Conservation (phyloP, 2,797 vertebrate genomes). For the Micrastur ruficollis region DNA sequence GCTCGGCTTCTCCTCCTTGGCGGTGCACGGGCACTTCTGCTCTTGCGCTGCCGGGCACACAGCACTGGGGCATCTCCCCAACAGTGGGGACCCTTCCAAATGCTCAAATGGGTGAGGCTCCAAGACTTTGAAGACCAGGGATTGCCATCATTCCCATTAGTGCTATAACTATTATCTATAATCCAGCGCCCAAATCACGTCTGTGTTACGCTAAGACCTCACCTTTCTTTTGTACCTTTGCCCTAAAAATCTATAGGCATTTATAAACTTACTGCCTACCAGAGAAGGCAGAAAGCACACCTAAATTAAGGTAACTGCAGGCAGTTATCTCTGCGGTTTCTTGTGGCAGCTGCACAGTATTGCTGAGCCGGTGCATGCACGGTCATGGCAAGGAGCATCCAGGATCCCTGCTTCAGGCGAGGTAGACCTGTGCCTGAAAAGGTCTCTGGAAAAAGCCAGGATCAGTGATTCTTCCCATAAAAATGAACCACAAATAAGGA, state of each 20-base stretch:
- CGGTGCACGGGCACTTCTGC: not conserved
- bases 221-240: not conserved
- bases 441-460: not conserved
- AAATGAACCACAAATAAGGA: accelerated
- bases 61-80: not conserved
- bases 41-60: not conserved
- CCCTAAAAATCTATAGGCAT: not conserved
- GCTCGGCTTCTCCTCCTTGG: not conserved
- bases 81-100: not conserved
- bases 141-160: accelerated
- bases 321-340: not conserved
- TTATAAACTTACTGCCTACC: accelerated
- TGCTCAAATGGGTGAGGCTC: no score
- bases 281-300: not conserved
- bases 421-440: not conserved
- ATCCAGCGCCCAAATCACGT: not conserved
- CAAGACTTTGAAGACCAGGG: no score
- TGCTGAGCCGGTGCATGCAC: accelerated
- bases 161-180: not conserved
- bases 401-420: accelerated
- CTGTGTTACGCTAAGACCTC: not conserved
- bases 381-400: not conserved
- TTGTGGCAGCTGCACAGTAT: accelerated
- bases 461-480: not conserved
- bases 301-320: accelerated